Conservation (phyloP, 2,888 invertebrate genomes). For the Mimas tiliae region DNA sequence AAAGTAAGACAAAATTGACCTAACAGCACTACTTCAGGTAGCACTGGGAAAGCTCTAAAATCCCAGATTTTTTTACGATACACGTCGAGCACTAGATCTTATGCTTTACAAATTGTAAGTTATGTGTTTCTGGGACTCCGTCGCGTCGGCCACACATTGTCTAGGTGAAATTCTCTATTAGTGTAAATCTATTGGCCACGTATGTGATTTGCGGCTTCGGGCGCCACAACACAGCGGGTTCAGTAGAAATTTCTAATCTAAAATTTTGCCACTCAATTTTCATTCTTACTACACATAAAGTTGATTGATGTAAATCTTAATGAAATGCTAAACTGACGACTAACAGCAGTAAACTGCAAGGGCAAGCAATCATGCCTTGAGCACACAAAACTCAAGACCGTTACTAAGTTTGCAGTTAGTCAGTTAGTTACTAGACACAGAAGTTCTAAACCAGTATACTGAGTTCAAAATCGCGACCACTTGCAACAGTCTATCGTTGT, state of each 20-base stretch:
- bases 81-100: constrained; percentile 10
- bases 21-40: background rate
- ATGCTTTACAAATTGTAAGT: constrained; percentile 19
- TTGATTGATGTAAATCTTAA: too few relatives aligned
- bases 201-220: background rate
- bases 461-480: background rate
- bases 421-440: background rate
- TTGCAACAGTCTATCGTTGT: background rate
- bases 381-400: constrained; percentile 7
- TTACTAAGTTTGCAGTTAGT: background rate
- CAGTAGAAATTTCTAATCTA: background rate
- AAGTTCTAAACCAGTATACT: background rate
- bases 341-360: background rate
- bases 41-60: background rate
- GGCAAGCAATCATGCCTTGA: background rate
- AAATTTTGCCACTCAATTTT: too few relatives aligned
- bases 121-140: background rate
- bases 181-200: background rate
- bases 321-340: too few relatives aligned
- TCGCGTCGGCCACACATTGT: background rate
- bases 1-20: constrained; percentile 5
- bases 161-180: background rate
- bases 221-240: background rate
- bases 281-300: background rate
- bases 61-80: constrained; percentile 14